phyloP scores from a whole-genome alignment of 2,797 vertebrate species.

The Melanotaenia nigrans region DNA sequence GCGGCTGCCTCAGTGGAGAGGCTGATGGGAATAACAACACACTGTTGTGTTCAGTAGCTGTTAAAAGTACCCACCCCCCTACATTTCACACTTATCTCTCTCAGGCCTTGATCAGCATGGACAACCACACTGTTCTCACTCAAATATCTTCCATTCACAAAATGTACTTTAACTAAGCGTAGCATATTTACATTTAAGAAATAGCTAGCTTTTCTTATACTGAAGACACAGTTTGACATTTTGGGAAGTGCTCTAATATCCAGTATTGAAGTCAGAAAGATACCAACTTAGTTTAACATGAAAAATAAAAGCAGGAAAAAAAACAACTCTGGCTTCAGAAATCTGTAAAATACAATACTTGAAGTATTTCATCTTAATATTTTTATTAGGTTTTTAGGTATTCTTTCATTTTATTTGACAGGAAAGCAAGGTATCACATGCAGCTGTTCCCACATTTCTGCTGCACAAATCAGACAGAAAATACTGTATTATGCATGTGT shows the following conservation, averaged over 20 bases:
- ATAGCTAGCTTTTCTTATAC: slow-evolving; percentile 19
- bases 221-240: slow-evolving; percentile 2
- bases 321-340: neutral
- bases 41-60: slow-evolving; percentile 46
- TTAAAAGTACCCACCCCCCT: slow-evolving; percentile 32
- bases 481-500: neutral
- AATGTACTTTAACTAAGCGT: slow-evolving; percentile 36
- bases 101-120: slow-evolving; percentile 60
- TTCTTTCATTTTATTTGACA: no score
- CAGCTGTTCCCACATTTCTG: neutral
- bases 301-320: neutral
- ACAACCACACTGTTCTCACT: slow-evolving; percentile 40
- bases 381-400: no score
- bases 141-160: slow-evolving; percentile 24
- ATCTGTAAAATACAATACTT: no score
- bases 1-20: slow-evolving; percentile 38
- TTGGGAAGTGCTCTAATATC: neutral
- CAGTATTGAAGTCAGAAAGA: neutral
- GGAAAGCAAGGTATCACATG: no score
- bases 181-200: slow-evolving; percentile 21
- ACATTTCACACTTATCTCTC: slow-evolving; percentile 34
- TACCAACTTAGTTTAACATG: neutral
- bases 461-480: neutral
- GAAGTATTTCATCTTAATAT: no score
- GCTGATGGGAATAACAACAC: slow-evolving; percentile 67